phyloP scores from a whole-genome alignment of 1,140 invertebrate species.

The Dendrolimus punctatus region DNA sequence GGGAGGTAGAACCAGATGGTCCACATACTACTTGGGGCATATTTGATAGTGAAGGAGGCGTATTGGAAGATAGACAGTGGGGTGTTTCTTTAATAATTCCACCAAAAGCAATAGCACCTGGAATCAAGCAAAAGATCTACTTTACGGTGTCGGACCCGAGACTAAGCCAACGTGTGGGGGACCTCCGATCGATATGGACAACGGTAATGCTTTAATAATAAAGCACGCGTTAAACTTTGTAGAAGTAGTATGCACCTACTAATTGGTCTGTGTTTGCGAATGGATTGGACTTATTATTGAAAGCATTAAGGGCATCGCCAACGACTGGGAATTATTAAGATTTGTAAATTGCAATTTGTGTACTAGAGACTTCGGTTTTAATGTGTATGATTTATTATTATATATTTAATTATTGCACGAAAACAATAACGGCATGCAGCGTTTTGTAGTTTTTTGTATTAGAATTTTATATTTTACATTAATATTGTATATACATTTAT shows the following conservation, averaged over 20 bases:
- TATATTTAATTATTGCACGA: constrained; percentile 4
- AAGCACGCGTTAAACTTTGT: constrained; percentile 51
- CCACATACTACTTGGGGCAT: constrained; percentile 79
- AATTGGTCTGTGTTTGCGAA: constrained; percentile 55
- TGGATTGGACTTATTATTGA: constrained; percentile 25
- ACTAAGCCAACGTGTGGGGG: constrained; percentile 79
- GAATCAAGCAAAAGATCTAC: constrained; percentile 92
- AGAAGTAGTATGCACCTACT: constrained; percentile 66
- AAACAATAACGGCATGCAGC: constrained; percentile 1
- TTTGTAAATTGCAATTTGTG: constrained; percentile 8
- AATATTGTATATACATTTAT: constrained; percentile 1
- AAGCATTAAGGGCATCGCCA: constrained; percentile 5
- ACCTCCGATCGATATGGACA: constrained; percentile 89
- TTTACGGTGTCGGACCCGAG: constrained; percentile 90
- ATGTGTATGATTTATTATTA: neutral
- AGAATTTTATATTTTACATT: too few relatives aligned
- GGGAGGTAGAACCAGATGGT: constrained; percentile 56
- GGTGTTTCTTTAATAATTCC: constrained; percentile 93
- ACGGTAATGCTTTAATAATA: constrained; percentile 78
- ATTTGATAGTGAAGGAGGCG: constrained; percentile 85
- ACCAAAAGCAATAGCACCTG: constrained; percentile 85
- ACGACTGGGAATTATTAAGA: constrained; percentile 15
- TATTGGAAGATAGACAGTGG: constrained; percentile 88
- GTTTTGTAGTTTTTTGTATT: neutral
- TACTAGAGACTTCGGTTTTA: constrained; percentile 1